These are phyloP conservation scores for Microchirus variegatus DNA, from an alignment of 2,797 vertebrate species.

Conservation along the genomic window DNA sequence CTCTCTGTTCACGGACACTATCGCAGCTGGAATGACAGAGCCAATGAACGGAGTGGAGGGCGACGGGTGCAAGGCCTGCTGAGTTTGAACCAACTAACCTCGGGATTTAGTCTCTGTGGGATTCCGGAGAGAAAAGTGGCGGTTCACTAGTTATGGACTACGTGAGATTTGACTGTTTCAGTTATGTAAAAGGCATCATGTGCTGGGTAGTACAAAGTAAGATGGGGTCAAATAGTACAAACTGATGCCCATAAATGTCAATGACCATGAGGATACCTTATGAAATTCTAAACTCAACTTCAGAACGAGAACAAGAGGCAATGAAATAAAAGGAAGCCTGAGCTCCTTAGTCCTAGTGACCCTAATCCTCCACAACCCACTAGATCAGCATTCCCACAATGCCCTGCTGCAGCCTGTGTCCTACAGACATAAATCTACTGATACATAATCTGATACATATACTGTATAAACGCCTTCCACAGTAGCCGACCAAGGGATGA, in stretches of 20 bases:
- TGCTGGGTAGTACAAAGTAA: constrained; percentile 24
- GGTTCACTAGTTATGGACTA: constrained; percentile 49
- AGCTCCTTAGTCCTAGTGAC: constrained; percentile 73
- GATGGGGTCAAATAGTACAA: not conserved
- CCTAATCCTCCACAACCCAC: constrained; percentile 74
- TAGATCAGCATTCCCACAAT: constrained; percentile 73
- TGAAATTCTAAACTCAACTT: constrained; percentile 10
- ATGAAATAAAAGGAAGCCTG: constrained; percentile 49
- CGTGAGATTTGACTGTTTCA: constrained; percentile 59
- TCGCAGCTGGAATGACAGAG: constrained; percentile 77
- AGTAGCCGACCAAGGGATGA: constrained; percentile 3
- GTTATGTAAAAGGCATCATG: constrained; percentile 44
- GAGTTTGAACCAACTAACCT: constrained; percentile 76
- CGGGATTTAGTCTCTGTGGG: constrained; percentile 23
- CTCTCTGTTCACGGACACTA: constrained; percentile 77
- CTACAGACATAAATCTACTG: constrained; percentile 59
- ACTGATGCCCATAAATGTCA: not conserved
- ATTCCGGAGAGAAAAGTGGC: constrained; percentile 42
- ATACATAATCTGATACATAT: constrained; percentile 43
- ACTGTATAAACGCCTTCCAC: constrained; percentile 1
- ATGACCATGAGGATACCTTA: not conserved
- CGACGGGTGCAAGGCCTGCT: constrained; percentile 65
- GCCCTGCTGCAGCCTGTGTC: constrained; percentile 40
- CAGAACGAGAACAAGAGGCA: constrained; percentile 29
- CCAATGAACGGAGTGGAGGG: constrained; percentile 66